These are phyloP conservation scores for Cervus canadensis DNA, from an alignment of 2,113 vertebrate genomes.

Conservation along the genomic window DNA sequence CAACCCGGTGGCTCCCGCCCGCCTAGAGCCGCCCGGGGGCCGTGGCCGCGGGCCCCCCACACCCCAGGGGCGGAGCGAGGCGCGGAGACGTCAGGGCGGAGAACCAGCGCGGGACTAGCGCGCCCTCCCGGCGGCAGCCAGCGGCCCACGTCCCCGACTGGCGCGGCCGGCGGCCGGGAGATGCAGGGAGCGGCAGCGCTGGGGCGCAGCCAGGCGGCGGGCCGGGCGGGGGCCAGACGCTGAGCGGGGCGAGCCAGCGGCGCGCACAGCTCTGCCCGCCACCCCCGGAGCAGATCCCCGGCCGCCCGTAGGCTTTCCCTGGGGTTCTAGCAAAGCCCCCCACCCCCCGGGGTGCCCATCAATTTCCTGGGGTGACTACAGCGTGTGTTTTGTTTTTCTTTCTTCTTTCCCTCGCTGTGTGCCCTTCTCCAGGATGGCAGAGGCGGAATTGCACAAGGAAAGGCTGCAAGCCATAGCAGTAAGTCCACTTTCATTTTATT, in stretches of 20 bases:
- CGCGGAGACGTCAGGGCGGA: conserved; percentile 80
- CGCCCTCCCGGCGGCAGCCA: conserved; percentile 85
- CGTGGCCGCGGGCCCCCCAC: conserved; percentile 44
- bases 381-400: conserved; percentile 51
- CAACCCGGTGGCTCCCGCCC: neutral
- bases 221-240: conserved; percentile 80
- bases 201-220: conserved; percentile 78
- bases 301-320: conserved; percentile 1
- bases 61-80: conserved; percentile 84
- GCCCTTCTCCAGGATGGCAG: conserved; percentile 94
- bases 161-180: conserved; percentile 82
- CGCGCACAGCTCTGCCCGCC: conserved; percentile 76
- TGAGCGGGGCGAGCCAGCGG: conserved; percentile 80
- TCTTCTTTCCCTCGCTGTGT: conserved; percentile 71
- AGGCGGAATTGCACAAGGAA: conserved; percentile 96
- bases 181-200: conserved; percentile 80
- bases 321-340: conserved; percentile 58
- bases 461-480: conserved; percentile 98
- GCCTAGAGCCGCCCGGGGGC: neutral
- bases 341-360: conserved; percentile 56
- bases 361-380: conserved; percentile 76
- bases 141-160: conserved; percentile 85
- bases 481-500: conserved; percentile 85
- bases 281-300: conserved; percentile 63
- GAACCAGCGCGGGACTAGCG: conserved; percentile 76